phyloP scores from a whole-genome alignment of 2,113 vertebrate species.

The Psittacus erithacus region DNA sequence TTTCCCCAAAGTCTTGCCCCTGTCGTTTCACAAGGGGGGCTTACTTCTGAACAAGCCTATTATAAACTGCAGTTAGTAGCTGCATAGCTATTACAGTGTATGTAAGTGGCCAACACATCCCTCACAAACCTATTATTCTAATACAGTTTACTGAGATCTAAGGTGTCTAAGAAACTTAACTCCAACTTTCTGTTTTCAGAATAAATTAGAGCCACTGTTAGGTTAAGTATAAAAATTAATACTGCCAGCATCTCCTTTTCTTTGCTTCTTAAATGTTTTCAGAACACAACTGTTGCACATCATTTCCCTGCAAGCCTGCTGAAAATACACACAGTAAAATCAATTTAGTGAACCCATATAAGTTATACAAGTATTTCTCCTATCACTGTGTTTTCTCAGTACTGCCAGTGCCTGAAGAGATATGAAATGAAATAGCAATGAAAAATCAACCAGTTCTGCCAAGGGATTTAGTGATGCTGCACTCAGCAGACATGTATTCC shows the following conservation, averaged over 20 bases:
- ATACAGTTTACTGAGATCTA: neutral
- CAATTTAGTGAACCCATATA: neutral
- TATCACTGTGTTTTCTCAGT: neutral
- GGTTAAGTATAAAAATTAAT: neutral
- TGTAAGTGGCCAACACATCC: neutral
- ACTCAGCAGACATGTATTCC: neutral
- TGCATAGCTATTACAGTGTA: neutral
- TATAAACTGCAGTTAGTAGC: neutral
- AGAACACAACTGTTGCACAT: neutral
- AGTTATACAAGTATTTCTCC: neutral
- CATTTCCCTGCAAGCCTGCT: neutral
- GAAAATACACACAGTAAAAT: neutral
- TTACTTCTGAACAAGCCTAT: neutral
- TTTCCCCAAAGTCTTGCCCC: neutral
- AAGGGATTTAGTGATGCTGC: neutral
- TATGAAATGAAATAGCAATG: neutral
- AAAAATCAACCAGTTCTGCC: neutral
- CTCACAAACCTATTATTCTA: neutral
- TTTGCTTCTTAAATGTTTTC: neutral
- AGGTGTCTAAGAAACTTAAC: neutral
- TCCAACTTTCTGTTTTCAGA: neutral
- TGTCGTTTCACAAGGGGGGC: neutral
- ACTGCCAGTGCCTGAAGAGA: neutral
- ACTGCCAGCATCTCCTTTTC: neutral
- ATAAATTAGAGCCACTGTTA: neutral